A percentile compares a stretch with the other conserved stretches of the same genome.
These are phyloP conservation scores for Armadillidium nasatum DNA, from an alignment of 1,140 invertebrate species.

Conservation along the genomic window DNA sequence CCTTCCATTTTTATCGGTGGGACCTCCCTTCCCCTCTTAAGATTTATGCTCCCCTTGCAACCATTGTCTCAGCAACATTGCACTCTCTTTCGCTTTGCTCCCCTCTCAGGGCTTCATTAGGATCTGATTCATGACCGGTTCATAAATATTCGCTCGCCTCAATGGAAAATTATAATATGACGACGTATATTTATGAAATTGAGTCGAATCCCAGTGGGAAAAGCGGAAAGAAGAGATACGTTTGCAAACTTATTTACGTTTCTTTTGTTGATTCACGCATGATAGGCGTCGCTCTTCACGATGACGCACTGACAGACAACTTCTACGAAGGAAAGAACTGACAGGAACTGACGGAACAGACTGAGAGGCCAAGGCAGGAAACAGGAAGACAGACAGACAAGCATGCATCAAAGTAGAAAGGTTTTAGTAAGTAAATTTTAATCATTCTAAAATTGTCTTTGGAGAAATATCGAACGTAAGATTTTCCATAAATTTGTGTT, in stretches of 20 bases:
- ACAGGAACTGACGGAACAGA: no score
- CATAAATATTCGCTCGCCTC: background rate
- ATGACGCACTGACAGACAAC: background rate
- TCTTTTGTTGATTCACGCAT: background rate
- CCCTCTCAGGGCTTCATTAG: conserved; percentile 2
- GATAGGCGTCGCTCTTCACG: background rate
- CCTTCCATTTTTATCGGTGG: background rate
- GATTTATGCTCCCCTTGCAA: conserved; percentile 4
- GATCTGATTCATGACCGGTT: conserved; percentile 4
- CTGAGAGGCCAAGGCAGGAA: no score
- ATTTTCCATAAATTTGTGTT: no score
- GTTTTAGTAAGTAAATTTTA: no score
- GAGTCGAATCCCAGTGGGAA: background rate
- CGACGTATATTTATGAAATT: conserved; percentile 11
- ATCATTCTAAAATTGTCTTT: no score
- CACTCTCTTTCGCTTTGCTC: background rate
- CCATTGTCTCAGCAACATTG: conserved; percentile 3
- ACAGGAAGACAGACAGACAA: no score
- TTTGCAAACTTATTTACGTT: conserved; percentile 6
- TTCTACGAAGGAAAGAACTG: no score
- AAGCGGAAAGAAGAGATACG: background rate
- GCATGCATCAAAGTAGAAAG: no score
- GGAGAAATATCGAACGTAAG: no score
- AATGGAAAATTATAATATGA: conserved; percentile 9
- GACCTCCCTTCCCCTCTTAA: background rate